Percentiles rank a stretch among this genome's conserved stretches.
Evolutionary conservation across 30 jellyfish, hydroid and myxozoan genomes (phyloP).

Genomic region (Clytia hemisphaerica): DNA sequence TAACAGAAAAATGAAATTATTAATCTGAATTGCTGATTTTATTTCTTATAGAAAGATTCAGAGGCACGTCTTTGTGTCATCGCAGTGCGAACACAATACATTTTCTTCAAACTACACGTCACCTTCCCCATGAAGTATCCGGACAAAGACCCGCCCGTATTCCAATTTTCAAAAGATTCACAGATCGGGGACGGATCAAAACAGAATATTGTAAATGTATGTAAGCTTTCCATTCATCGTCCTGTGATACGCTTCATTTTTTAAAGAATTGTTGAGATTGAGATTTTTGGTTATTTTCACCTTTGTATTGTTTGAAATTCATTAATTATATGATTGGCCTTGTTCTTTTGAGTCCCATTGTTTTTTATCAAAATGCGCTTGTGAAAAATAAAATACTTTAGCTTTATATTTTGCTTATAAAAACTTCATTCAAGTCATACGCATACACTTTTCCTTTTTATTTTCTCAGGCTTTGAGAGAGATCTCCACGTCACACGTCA

Average conservation of each 20-base stretch:
- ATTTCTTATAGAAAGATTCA: conserved; percentile 61
- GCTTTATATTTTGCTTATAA: too few species aligned
- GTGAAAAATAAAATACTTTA: too few species aligned
- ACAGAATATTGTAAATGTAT: conserved; percentile 57
- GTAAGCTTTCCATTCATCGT: not conserved
- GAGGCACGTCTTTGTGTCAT: conserved; percentile 69
- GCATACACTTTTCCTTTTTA: not conserved
- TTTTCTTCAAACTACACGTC: conserved; percentile 52
- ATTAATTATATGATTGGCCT: too few species aligned
- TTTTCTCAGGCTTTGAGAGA: conserved; percentile 59
- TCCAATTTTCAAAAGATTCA: conserved; percentile 60
- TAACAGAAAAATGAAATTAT: too few species aligned
- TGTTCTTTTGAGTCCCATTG: too few species aligned
- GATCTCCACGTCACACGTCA: conserved; percentile 63
- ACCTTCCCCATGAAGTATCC: conserved; percentile 83
- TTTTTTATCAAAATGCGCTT: too few species aligned
- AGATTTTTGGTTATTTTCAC: too few species aligned
- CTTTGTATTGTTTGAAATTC: too few species aligned
- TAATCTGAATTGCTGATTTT: too few species aligned
- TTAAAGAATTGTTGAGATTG: too few species aligned
- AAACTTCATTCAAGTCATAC: too few species aligned
- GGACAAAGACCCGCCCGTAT: conserved; percentile 72
- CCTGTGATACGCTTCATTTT: not conserved
- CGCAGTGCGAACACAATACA: too few species aligned
- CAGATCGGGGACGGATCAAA: conserved; percentile 43